A percentile compares a stretch with the other conserved stretches of the same genome.
Conservation (phyloP, 2,113 vertebrate genomes). For the Brevimyrus niger region DNA sequence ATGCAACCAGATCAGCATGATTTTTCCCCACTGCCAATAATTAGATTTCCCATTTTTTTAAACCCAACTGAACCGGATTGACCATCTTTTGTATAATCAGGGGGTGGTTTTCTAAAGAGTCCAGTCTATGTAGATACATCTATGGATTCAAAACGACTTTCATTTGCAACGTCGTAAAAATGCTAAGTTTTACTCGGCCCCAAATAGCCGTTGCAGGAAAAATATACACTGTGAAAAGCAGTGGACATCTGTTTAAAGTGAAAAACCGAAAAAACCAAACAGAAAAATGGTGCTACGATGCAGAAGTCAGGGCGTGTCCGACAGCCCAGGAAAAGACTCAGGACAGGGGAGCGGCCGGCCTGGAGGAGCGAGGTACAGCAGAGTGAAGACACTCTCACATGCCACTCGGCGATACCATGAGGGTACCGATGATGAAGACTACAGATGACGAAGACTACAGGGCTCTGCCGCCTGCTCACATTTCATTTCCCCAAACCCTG, state of each 20-base stretch:
- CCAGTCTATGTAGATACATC: background rate
- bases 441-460: background rate
- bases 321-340: background rate
- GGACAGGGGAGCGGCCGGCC: background rate
- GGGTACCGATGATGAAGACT: no score
- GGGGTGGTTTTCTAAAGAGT: background rate
- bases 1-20: background rate
- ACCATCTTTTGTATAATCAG: background rate
- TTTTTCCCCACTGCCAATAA: conserved; percentile 7
- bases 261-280: background rate
- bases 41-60: conserved; percentile 2
- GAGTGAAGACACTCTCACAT: background rate
- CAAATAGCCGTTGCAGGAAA: background rate
- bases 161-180: background rate
- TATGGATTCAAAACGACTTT: background rate
- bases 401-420: background rate
- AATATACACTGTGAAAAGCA: background rate
- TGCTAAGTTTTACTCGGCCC: background rate
- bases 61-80: background rate
- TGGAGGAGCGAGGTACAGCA: background rate
- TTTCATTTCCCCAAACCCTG: background rate
- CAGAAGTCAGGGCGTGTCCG: background rate
- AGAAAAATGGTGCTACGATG: background rate
- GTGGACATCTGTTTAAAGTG: background rate
- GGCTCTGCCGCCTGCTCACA: background rate